phyloP scores from a whole-genome alignment of 2,113 vertebrate genomes.

The Martes martes region DNA sequence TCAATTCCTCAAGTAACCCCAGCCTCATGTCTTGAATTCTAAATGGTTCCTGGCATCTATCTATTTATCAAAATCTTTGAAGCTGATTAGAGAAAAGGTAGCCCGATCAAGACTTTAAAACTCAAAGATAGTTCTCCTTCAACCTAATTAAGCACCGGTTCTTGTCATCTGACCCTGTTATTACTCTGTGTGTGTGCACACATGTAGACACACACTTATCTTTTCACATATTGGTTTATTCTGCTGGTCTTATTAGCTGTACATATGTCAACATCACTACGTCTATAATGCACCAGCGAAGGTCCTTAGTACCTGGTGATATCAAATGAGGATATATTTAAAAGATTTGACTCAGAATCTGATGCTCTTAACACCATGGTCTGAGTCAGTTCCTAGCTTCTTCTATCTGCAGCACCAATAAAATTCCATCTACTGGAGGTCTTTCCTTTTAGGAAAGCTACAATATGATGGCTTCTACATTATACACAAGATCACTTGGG shows the following conservation, averaged over 20 bases:
- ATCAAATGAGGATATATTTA: background rate
- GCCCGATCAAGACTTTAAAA: background rate
- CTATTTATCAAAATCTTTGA: background rate
- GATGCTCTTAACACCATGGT: constrained; percentile 1
- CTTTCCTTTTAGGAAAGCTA: constrained; percentile 36
- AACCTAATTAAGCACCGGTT: background rate
- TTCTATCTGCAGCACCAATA: background rate
- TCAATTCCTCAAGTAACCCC: background rate
- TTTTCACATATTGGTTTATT: background rate
- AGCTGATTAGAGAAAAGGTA: background rate
- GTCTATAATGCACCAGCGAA: background rate
- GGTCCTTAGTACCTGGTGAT: background rate
- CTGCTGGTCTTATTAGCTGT: background rate
- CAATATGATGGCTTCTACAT: background rate
- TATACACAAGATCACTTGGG: background rate
- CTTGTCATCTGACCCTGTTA: background rate
- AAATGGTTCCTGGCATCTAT: background rate
- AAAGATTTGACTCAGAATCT: background rate
- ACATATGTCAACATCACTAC: background rate
- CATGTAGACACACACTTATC: background rate
- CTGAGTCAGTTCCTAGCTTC: background rate
- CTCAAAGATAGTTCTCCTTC: background rate
- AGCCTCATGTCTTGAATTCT: background rate
- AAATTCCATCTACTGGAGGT: background rate
- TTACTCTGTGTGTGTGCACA: background rate